Conservation (phyloP, 2,113 vertebrate genomes). For the sheep (Ovis aries) region DNA sequence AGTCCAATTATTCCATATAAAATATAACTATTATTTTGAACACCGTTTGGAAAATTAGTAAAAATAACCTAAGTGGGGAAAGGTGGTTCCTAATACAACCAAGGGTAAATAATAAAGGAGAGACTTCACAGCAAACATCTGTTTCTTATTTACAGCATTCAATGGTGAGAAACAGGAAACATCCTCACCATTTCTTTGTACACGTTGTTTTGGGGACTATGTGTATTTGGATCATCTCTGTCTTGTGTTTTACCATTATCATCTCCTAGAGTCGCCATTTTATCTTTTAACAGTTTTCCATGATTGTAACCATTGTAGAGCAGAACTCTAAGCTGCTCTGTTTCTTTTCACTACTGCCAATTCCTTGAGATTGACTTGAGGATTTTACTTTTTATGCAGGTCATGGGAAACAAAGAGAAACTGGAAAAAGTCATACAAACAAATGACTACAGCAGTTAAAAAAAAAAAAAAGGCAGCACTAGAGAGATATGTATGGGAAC, state of each 20-base stretch:
- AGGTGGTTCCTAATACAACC: neutral
- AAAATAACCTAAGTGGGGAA: neutral
- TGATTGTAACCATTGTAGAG: neutral
- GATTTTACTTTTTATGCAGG: conserved; percentile 30
- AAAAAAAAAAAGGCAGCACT: neutral
- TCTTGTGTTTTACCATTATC: neutral
- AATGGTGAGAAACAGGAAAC: neutral
- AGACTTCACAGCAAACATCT: neutral
- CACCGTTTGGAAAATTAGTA: neutral
- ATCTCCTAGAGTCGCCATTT: neutral
- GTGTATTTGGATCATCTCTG: neutral
- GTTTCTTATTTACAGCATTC: neutral
- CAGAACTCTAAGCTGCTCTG: neutral
- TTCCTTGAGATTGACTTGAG: neutral
- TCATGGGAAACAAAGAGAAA: conserved; percentile 7
- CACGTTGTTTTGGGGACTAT: neutral
- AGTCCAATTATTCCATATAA: neutral
- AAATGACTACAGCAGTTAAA: neutral
- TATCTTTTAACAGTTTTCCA: neutral
- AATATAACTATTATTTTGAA: neutral
- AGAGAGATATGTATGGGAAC: neutral
- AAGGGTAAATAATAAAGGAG: neutral
- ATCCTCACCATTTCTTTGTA: neutral
- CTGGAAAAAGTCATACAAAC: neutral
- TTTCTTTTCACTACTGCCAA: conserved; percentile 2